phyloP scores from a whole-genome alignment of 1,140 invertebrate genomes.

The Wiebesia pumilae region DNA sequence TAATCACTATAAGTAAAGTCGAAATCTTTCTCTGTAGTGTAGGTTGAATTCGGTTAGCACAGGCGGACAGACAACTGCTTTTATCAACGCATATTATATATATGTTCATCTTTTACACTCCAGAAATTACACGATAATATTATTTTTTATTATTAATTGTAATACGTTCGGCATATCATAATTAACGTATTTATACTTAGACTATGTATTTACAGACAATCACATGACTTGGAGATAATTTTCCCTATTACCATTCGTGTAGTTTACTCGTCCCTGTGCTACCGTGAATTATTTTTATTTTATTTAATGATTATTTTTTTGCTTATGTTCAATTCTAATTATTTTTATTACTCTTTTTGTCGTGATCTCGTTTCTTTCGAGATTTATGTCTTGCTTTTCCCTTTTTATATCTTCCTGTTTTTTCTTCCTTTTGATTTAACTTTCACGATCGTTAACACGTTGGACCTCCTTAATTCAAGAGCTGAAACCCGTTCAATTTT shows the following conservation, averaged over 20 bases:
- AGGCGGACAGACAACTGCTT: slow-evolving; percentile 70
- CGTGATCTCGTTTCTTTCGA: neutral
- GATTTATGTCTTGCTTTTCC: slow-evolving; percentile 5
- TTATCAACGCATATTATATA: slow-evolving; percentile 36
- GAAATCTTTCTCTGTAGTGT: neutral
- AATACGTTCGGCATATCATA: slow-evolving; percentile 75
- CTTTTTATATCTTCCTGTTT: neutral
- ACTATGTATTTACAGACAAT: slow-evolving; percentile 75
- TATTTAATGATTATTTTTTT: slow-evolving; percentile 41
- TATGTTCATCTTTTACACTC: slow-evolving; percentile 62
- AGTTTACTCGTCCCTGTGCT: slow-evolving; percentile 64
- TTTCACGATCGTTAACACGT: slow-evolving; percentile 34
- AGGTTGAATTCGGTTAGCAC: slow-evolving; percentile 65
- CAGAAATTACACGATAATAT: slow-evolving; percentile 73
- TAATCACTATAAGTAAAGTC: neutral
- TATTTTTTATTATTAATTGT: slow-evolving; percentile 66
- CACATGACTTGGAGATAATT: slow-evolving; percentile 74
- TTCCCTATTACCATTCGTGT: slow-evolving; percentile 68
- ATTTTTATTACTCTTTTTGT: neutral
- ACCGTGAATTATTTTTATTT: slow-evolving; percentile 57
- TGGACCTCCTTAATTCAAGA: slow-evolving; percentile 61
- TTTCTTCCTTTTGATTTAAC: neutral
- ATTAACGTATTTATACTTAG: slow-evolving; percentile 72
- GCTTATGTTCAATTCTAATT: slow-evolving; percentile 18
- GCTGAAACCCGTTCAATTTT: slow-evolving; percentile 75